Percentiles rank a stretch among this genome's conserved stretches.
phyloP scores from a whole-genome alignment of 2,888 invertebrate species.

The Leucozona laternaria region DNA sequence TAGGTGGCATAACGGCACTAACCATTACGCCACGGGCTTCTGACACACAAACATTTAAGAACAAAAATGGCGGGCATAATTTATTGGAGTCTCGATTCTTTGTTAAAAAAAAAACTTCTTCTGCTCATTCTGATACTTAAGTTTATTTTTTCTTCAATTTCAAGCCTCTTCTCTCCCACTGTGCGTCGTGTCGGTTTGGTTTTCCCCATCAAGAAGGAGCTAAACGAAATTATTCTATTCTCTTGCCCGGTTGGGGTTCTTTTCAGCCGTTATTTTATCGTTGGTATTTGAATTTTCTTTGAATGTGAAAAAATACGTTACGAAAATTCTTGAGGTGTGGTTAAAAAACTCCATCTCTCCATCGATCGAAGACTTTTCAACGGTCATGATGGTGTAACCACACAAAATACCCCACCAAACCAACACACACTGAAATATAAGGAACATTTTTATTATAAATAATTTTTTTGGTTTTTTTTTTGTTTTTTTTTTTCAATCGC shows the following conservation, averaged over 20 bases:
- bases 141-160: not conserved
- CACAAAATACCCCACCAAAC: slow-evolving; percentile 27
- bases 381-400: not conserved
- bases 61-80: too few relatives aligned
- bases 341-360: slow-evolving; percentile 50
- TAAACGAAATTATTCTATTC: slow-evolving; percentile 17
- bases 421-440: slow-evolving; percentile 5
- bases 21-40: too few relatives aligned
- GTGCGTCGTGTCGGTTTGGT: not conserved
- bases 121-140: not conserved
- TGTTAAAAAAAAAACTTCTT: too few relatives aligned
- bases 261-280: slow-evolving; percentile 28
- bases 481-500: slow-evolving; percentile 16
- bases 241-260: slow-evolving; percentile 32
- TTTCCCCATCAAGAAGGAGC: slow-evolving; percentile 19
- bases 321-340: slow-evolving; percentile 69
- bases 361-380: slow-evolving; percentile 19
- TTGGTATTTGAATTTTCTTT: slow-evolving; percentile 45
- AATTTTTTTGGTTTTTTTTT: not conserved
- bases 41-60: too few relatives aligned
- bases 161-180: not conserved
- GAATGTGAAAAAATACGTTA: slow-evolving; percentile 61
- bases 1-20: too few relatives aligned
- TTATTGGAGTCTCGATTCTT: too few relatives aligned
- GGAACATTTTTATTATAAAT: slow-evolving; percentile 10